Evolutionary conservation across 2,113 vertebrate genomes (phyloP).

Genomic region (Chloroceryle aenea): DNA sequence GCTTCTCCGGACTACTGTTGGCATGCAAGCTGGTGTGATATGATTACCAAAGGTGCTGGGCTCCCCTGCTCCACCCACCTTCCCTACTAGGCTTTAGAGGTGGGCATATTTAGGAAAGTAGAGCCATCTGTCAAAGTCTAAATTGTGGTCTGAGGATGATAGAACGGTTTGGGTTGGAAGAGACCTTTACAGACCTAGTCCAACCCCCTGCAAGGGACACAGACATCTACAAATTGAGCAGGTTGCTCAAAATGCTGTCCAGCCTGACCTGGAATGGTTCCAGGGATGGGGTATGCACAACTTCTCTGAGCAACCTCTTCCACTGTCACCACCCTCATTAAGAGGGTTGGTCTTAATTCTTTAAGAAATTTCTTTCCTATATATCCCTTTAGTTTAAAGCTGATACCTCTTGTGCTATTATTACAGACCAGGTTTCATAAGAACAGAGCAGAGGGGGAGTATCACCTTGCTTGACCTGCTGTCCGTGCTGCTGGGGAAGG

Average conservation of each 20-base stretch:
- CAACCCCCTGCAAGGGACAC: neutral
- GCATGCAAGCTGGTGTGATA: neutral
- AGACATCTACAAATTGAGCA: neutral
- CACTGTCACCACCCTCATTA: neutral
- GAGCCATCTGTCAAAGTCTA: neutral
- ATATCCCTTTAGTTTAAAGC: neutral
- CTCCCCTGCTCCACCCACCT: neutral
- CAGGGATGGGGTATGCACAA: neutral
- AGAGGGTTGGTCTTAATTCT: too few species aligned
- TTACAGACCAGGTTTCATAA: neutral
- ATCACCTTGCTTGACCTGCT: too few species aligned
- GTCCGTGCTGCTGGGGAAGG: neutral
- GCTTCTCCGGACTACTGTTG: neutral
- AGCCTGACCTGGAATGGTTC: neutral
- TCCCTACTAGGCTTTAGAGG: neutral
- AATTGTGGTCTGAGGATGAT: neutral
- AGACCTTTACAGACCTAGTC: accelerated
- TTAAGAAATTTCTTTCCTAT: neutral
- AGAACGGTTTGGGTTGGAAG: neutral
- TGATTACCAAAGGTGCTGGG: neutral
- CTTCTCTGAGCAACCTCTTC: neutral
- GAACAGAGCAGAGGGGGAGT: accelerated
- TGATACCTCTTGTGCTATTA: neutral
- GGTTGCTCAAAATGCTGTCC: neutral
- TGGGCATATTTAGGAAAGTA: neutral